These are phyloP conservation scores for Luscinia luscinia DNA, from an alignment of 2,797 vertebrate genomes.

Conservation along the genomic window DNA sequence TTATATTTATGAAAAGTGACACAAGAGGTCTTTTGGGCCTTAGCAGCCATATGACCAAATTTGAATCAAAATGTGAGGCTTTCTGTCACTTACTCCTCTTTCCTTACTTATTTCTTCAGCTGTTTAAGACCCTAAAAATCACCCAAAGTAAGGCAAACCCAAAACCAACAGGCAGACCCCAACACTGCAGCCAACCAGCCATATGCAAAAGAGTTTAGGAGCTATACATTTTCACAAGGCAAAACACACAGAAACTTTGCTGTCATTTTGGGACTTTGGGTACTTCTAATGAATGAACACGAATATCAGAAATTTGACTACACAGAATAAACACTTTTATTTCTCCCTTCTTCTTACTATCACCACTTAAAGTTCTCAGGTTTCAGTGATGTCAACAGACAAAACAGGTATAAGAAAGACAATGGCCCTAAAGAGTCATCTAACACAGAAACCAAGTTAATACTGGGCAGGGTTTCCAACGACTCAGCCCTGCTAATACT, in stretches of 20 bases:
- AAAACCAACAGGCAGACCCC: background rate
- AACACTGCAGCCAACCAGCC: background rate
- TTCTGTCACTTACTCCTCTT: background rate
- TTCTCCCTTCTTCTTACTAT: background rate
- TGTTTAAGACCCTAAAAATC: background rate
- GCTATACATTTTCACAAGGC: background rate
- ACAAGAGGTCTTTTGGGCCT: background rate
- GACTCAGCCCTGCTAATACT: background rate
- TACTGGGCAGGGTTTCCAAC: background rate
- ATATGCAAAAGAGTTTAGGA: background rate
- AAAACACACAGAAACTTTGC: background rate
- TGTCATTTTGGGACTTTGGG: background rate
- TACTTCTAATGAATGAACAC: background rate
- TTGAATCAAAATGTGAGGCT: background rate
- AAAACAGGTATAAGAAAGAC: background rate
- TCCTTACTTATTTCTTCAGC: background rate
- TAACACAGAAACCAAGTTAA: background rate
- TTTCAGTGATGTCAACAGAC: background rate
- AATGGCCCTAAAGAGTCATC: background rate
- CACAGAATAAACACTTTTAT: background rate
- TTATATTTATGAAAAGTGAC: background rate
- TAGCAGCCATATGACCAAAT: background rate
- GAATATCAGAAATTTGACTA: background rate
- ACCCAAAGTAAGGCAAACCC: rapidly evolving
- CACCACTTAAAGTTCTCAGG: background rate